Evolutionary conservation across 2,113 vertebrate species (phyloP).

Genomic region (Astatotilapia flaviijosephi): DNA sequence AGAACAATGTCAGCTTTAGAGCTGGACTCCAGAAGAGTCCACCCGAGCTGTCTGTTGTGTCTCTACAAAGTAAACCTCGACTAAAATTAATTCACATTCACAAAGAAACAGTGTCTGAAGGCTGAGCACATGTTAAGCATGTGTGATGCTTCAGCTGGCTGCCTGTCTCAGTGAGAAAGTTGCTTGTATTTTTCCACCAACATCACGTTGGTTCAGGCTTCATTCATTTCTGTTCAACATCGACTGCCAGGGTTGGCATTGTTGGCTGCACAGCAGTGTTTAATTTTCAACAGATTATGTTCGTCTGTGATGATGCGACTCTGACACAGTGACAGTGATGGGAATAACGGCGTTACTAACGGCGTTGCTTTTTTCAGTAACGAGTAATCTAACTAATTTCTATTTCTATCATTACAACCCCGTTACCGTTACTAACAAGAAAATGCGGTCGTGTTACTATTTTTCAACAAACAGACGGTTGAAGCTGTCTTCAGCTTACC

Average conservation of each 20-base stretch:
- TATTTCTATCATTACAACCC: background rate
- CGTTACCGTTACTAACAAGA: accelerated
- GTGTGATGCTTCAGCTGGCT: background rate
- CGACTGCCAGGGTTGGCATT: background rate
- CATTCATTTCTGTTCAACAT: background rate
- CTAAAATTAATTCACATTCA: background rate
- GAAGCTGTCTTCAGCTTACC: background rate
- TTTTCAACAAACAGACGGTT: background rate
- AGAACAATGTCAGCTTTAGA: background rate
- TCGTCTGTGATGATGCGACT: background rate
- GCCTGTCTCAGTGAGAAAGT: background rate
- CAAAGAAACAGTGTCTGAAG: background rate
- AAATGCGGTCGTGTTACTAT: background rate
- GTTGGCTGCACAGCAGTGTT: background rate
- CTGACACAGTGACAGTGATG: background rate
- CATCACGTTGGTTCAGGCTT: background rate
- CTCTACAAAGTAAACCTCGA: background rate
- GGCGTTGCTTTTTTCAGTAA: background rate
- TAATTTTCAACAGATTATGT: background rate
- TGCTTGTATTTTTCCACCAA: background rate
- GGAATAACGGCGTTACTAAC: background rate
- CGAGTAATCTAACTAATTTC: background rate
- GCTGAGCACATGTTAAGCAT: background rate
- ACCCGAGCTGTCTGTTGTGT: background rate
- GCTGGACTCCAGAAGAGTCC: background rate